A percentile compares a stretch with the other conserved stretches of the same genome.
These are phyloP conservation scores for Oreochromis spilurus DNA, from an alignment of 2,113 vertebrate species.

Conservation along the genomic window DNA sequence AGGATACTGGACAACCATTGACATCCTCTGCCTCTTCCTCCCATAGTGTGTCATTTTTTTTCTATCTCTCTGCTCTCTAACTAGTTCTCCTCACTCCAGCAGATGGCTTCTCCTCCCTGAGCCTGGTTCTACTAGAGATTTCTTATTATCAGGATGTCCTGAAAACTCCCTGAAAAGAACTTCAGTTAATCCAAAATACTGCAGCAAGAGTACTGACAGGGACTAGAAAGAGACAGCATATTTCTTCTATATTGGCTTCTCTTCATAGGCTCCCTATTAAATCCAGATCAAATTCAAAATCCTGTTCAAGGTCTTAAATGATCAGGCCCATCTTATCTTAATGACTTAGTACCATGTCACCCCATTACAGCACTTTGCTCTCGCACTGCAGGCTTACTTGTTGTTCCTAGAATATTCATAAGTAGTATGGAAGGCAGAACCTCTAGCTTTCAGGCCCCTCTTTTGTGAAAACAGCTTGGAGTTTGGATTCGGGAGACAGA, in stretches of 20 bases:
- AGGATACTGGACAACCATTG: too few relatives aligned
- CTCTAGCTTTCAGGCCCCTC: not conserved
- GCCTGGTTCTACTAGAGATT: not conserved
- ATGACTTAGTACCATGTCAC: not conserved
- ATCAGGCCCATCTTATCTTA: not conserved
- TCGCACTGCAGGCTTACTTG: not conserved
- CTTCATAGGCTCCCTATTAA: not conserved
- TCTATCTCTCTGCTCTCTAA: too few relatives aligned
- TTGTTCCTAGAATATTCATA: not conserved
- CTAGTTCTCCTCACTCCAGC: too few relatives aligned
- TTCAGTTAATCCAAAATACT: not conserved
- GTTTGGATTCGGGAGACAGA: not conserved
- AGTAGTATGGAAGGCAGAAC: not conserved
- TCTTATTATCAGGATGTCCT: not conserved
- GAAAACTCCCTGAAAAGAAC: not conserved
- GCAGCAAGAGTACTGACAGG: not conserved
- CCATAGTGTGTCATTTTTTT: too few relatives aligned
- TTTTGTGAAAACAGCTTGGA: not conserved
- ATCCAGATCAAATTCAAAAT: not conserved
- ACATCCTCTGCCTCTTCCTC: too few relatives aligned
- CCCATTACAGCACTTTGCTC: not conserved
- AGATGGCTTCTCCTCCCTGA: not conserved
- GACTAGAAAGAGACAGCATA: not conserved
- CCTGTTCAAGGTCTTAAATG: not conserved
- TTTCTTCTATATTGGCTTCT: not conserved